A percentile compares a stretch with the other conserved stretches of the same genome.
These are phyloP conservation scores for Centruroides sculpturatus DNA, from an alignment of 1,140 invertebrate species.

Conservation along the genomic window DNA sequence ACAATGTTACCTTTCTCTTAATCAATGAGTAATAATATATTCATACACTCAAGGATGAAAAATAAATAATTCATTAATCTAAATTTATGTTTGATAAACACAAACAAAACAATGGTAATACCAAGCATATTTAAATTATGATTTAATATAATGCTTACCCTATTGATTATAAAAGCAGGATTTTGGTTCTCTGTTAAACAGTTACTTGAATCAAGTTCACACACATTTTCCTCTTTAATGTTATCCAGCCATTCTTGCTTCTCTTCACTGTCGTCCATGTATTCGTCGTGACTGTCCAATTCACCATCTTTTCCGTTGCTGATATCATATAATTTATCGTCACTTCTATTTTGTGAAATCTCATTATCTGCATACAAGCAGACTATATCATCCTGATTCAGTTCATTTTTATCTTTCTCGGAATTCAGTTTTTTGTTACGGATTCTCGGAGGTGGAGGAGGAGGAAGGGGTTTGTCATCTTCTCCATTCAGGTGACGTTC, in stretches of 20 bases:
- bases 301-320: neutral
- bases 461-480: constrained; percentile 15
- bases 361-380: neutral
- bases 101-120: too few relatives aligned
- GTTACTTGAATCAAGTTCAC: too few relatives aligned
- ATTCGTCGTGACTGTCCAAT: constrained; percentile 2
- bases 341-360: neutral
- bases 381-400: neutral
- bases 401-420: neutral
- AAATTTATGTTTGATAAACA: too few relatives aligned
- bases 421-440: neutral
- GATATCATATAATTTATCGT: neutral
- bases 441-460: constrained; percentile 4
- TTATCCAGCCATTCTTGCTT: too few relatives aligned
- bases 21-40: too few relatives aligned
- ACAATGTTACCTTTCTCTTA: too few relatives aligned
- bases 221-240: too few relatives aligned
- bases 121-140: neutral
- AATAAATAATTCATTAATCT: too few relatives aligned
- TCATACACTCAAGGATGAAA: too few relatives aligned
- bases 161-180: neutral
- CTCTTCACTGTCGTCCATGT: too few relatives aligned
- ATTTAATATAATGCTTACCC: neutral
- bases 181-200: too few relatives aligned
- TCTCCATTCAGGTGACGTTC: constrained; percentile 23